A percentile compares a stretch with the other conserved stretches of the same genome.
phyloP scores from a whole-genome alignment of 2,113 vertebrate genomes.

The Syngnathus floridae region DNA sequence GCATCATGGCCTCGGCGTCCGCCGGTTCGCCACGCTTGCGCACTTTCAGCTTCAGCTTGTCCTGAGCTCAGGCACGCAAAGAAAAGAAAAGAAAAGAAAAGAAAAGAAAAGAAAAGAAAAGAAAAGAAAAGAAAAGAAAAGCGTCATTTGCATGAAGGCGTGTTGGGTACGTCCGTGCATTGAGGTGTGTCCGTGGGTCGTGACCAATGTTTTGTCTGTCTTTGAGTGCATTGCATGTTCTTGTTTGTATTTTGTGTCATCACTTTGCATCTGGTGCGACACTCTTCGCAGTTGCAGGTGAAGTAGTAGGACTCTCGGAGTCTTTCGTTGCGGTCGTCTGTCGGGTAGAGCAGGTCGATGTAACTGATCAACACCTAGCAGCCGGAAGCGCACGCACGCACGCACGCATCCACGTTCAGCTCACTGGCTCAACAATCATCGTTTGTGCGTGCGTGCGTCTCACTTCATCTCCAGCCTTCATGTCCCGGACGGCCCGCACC shows the following conservation, averaged over 20 bases:
- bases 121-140: too few species aligned
- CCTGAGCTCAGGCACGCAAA: conserved; percentile 63
- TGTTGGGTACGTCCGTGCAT: too few species aligned
- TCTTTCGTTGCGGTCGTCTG: conserved; percentile 85
- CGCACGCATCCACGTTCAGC: neutral
- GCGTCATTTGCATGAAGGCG: too few species aligned
- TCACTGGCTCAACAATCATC: too few species aligned
- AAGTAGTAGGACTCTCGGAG: conserved; percentile 88
- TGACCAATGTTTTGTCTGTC: too few species aligned
- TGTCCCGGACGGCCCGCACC: conserved; percentile 83
- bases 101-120: neutral
- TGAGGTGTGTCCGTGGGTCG: too few species aligned
- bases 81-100: too few species aligned
- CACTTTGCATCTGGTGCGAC: conserved; percentile 80
- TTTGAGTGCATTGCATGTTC: too few species aligned
- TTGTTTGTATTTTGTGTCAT: conserved; percentile 5
- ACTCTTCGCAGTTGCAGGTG: conserved; percentile 85
- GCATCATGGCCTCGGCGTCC: conserved; percentile 79
- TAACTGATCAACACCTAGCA: conserved; percentile 87
- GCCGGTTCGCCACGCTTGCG: conserved; percentile 74
- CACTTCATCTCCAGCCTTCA: conserved; percentile 89
- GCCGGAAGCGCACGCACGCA: neutral
- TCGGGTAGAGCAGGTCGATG: conserved; percentile 91
- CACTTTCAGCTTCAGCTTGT: conserved; percentile 82
- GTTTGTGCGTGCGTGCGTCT: conserved; percentile 19